A percentile compares a stretch with the other conserved stretches of the same genome.
phyloP scores from a whole-genome alignment of 2,888 invertebrate genomes.

The Lypha dubia region DNA sequence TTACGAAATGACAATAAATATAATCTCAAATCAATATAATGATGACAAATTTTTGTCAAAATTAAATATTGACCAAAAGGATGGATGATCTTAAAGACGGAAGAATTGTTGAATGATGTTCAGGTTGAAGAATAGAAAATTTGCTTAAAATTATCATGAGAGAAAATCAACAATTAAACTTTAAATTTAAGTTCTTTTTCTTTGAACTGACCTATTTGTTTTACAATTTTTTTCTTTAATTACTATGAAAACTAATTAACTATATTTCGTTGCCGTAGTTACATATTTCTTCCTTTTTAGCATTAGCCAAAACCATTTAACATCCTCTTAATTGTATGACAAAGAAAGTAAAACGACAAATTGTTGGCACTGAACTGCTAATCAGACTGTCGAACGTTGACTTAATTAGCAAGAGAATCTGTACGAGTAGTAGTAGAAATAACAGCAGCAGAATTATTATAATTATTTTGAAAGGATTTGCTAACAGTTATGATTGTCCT shows the following conservation, averaged over 20 bases:
- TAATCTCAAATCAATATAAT: slow-evolving; percentile 69
- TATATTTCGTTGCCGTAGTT: background rate
- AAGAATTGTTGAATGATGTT: slow-evolving; percentile 43
- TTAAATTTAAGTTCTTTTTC: background rate
- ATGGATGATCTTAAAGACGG: too few relatives aligned
- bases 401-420: slow-evolving; percentile 42
- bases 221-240: background rate
- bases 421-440: background rate
- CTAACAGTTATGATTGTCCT: slow-evolving; percentile 69
- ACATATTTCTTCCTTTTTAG: background rate
- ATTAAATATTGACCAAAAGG: slow-evolving; percentile 56
- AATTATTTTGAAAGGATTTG: slow-evolving; percentile 62
- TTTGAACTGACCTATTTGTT: background rate
- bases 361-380: slow-evolving; percentile 16
- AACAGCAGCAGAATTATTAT: slow-evolving; percentile 10
- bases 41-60: slow-evolving; percentile 70
- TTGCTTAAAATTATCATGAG: background rate
- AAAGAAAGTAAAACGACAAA: slow-evolving; percentile 21
- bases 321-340: background rate
- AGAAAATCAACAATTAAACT: background rate
- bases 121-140: background rate
- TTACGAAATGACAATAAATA: slow-evolving; percentile 68
- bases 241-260: slow-evolving; percentile 40
- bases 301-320: background rate
- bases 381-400: slow-evolving; percentile 36